These are phyloP conservation scores for Ophiodon elongatus DNA, from an alignment of 2,113 vertebrate species.

Conservation along the genomic window DNA sequence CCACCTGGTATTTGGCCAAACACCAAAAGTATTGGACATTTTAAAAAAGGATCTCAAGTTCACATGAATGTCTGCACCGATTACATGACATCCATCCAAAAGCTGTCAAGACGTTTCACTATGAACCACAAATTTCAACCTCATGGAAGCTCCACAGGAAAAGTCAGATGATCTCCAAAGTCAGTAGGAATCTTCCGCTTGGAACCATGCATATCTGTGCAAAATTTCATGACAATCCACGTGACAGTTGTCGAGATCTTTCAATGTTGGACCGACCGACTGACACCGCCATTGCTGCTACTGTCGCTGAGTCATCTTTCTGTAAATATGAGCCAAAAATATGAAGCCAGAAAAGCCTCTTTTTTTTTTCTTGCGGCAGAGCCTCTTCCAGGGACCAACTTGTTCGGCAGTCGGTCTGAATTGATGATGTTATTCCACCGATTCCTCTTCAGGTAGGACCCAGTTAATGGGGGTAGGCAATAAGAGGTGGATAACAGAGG, in stretches of 20 bases:
- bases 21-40: not conserved
- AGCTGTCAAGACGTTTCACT: not conserved
- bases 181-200: not conserved
- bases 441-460: constrained; percentile 70
- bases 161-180: not conserved
- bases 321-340: constrained; percentile 17
- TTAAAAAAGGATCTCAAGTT: not conserved
- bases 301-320: not conserved
- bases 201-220: not conserved
- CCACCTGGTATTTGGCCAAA: no score
- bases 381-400: constrained; percentile 45
- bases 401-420: constrained; percentile 46
- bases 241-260: not conserved
- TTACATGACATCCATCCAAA: not conserved
- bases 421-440: constrained; percentile 68
- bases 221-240: no score
- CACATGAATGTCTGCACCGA: not conserved
- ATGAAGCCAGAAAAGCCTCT: constrained; percentile 14
- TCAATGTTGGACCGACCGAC: not conserved
- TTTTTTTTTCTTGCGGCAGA: constrained; percentile 31
- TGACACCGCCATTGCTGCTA: not conserved
- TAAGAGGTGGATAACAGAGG: constrained; percentile 71
- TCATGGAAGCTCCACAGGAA: not conserved
- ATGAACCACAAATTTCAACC: not conserved
- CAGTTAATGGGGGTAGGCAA: constrained; percentile 74